Base-by-base conservation (phyloP, 2,888 invertebrate genomes). In the Corythucha ciliata region DNA sequence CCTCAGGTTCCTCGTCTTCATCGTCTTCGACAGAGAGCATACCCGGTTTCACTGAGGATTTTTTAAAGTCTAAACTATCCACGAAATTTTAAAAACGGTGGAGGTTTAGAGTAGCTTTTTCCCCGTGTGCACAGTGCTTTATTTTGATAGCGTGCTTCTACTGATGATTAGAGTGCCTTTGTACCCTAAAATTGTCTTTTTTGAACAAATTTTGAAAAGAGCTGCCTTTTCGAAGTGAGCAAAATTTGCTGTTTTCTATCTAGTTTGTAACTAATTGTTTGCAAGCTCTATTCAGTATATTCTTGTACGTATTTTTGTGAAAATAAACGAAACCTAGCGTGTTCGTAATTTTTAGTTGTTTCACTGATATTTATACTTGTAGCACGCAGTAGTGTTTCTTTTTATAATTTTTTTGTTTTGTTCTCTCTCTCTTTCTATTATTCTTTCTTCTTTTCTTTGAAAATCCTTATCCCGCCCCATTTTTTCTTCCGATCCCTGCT, bases 41-140 rank as follows among this genome's bases (percentile, higher is more conserved):
- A 57, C 69, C 69, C 1, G 70, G 70, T 53, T 70, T 69, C 48
- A 66, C 64, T 12, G 67, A 66, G 48, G 69, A 70, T 52, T 61
- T 66, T 48, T 57, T 57, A 20, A 54, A 54, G 32, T 48, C 53
- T 26, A 27, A 49, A 12, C 37, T 52, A n/a, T 54, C 54, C 16
- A 56, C 56, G n/a, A 56, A 56, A 37, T 56, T 56, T 34, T 56
- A 54, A 34, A n/a, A n/a, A n/a, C n/a, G n/a, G n/a, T n/a, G n/a
- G n/a, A n/a, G n/a, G n/a, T n/a, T n/a, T n/a, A n/a, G n/a, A n/a
- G n/a, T n/a, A n/a, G n/a, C n/a, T n/a, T n/a, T n/a, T n/a, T n/a
- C n/a, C n/a, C n/a, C n/a, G n/a, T n/a, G n/a, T n/a, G n/a, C n/a
- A n/a, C n/a, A n/a, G n/a, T n/a, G n/a, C n/a, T n/a, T n/a, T n/a